A percentile compares a stretch with the other conserved stretches of the same genome.
These are phyloP conservation scores for Morone chrysops DNA, from an alignment of 2,113 vertebrate genomes.

Conservation along the genomic window DNA sequence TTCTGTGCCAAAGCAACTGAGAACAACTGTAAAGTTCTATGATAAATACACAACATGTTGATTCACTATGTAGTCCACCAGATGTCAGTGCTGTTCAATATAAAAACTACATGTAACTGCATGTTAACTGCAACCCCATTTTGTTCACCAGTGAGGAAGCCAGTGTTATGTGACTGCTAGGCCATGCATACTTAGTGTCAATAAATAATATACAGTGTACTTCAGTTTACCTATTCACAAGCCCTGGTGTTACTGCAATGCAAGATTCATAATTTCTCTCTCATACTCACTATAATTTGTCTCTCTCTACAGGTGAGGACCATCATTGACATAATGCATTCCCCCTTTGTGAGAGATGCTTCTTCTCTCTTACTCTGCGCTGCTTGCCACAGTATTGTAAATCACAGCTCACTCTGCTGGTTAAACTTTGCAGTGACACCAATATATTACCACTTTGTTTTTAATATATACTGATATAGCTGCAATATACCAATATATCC, in stretches of 20 bases:
- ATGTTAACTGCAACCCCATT: conserved; percentile 35
- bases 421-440: no score
- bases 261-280: background rate
- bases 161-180: background rate
- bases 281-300: background rate
- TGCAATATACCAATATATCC: no score
- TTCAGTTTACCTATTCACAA: background rate
- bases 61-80: conserved; percentile 50
- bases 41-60: conserved; percentile 1
- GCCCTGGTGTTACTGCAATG: background rate
- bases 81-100: conserved; percentile 61
- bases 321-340: background rate
- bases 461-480: no score
- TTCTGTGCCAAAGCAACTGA: background rate
- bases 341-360: no score
- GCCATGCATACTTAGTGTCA: background rate
- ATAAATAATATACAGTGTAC: background rate
- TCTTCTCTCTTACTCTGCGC: no score
- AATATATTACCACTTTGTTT: no score
- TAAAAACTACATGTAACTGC: conserved; percentile 13
- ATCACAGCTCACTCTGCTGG: no score
- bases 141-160: conserved; percentile 35
- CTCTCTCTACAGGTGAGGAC: background rate
- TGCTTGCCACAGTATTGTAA: no score
- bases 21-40: background rate